Evolutionary conservation across 2,888 invertebrate genomes (phyloP).

Genomic region (Myopa testacea): DNA sequence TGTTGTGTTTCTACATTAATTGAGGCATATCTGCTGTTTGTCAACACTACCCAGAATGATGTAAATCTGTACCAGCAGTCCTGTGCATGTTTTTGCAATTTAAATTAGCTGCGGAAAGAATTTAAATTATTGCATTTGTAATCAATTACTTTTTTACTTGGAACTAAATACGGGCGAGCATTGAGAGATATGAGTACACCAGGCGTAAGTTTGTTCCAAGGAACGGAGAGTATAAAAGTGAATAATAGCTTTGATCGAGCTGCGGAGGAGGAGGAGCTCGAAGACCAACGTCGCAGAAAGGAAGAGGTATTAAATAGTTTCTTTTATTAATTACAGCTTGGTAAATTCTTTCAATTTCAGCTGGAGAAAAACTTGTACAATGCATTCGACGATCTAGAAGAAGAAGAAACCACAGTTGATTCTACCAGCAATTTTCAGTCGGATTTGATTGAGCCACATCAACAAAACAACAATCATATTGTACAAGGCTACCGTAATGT

Average conservation of each 20-base stretch:
- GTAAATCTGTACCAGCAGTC: too few relatives aligned
- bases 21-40: too few relatives aligned
- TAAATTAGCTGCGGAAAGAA: constrained; percentile 20
- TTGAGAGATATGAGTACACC: constrained; percentile 71
- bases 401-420: constrained; percentile 75
- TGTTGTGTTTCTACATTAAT: too few relatives aligned
- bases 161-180: background rate
- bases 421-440: constrained; percentile 69
- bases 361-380: constrained; percentile 74
- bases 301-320: constrained; percentile 71
- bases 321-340: too few relatives aligned
- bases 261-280: constrained; percentile 77
- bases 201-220: constrained; percentile 79
- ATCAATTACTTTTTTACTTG: background rate
- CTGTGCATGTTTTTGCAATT: background rate
- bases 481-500: constrained; percentile 34
- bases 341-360: constrained; percentile 62
- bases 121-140: constrained; percentile 33
- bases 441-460: constrained; percentile 45
- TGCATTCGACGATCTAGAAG: constrained; percentile 79
- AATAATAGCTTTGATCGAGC: constrained; percentile 75
- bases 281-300: constrained; percentile 76
- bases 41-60: too few relatives aligned
- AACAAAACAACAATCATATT: constrained; percentile 34
- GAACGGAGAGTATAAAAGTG: constrained; percentile 75